These are phyloP conservation scores for Falco cherrug DNA, from an alignment of 2,797 vertebrate species.

Conservation along the genomic window DNA sequence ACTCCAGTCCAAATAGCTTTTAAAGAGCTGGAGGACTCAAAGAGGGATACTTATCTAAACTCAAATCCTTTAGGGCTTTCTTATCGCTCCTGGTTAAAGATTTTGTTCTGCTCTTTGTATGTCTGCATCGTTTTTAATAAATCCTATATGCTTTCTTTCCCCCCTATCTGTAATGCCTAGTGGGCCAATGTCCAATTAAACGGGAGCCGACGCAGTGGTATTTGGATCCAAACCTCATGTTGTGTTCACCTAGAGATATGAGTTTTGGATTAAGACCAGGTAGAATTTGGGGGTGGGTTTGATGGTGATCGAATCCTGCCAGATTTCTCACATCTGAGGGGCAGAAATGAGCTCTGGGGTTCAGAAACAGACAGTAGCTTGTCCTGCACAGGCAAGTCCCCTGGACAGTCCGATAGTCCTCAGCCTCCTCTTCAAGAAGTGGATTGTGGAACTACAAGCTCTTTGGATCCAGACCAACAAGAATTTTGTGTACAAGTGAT, in stretches of 20 bases:
- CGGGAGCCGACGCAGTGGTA: fast-evolving
- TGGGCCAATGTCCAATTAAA: neutral
- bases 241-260: neutral
- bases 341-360: neutral
- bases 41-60: neutral
- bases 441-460: neutral
- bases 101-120: conserved; percentile 34
- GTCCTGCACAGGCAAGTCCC: neutral
- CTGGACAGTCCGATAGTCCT: fast-evolving
- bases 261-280: neutral
- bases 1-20: neutral
- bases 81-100: neutral
- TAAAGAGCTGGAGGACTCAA: neutral
- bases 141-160: neutral
- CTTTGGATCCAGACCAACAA: neutral
- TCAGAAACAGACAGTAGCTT: neutral
- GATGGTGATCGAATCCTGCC: neutral
- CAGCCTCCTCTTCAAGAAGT: neutral
- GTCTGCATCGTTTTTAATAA: neutral
- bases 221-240: neutral
- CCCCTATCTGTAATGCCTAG: neutral
- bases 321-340: neutral
- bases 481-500: neutral
- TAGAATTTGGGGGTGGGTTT: neutral
- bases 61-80: neutral